Conservation (phyloP, 2,888 invertebrate genomes). For the Callosobruchus maculatus region DNA sequence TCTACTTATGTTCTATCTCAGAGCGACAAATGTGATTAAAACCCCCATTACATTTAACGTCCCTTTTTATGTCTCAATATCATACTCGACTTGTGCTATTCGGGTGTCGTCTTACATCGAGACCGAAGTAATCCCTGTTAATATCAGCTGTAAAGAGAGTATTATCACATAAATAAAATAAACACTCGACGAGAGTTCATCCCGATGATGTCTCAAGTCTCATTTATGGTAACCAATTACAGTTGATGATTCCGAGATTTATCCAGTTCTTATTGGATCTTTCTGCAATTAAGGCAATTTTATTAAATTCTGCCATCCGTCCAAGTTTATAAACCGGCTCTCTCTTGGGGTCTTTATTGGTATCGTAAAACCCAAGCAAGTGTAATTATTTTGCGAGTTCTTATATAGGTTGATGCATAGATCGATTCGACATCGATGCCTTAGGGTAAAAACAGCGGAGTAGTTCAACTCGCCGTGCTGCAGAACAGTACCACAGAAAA, state of each 20-base stretch:
- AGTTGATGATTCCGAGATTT: constrained; percentile 48
- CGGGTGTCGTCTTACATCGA: not conserved
- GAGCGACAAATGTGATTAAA: not conserved
- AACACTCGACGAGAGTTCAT: constrained; percentile 40
- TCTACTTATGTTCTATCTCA: no score
- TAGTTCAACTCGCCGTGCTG: no score
- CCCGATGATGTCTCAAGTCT: constrained; percentile 31
- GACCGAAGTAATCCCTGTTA: not conserved
- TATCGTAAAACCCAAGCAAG: constrained; percentile 36
- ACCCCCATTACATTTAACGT: not conserved
- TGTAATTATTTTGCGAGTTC: constrained; percentile 44
- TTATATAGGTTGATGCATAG: not conserved
- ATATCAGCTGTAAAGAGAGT: constrained; percentile 12
- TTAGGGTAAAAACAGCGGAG: no score
- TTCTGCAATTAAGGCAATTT: constrained; percentile 21
- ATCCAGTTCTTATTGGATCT: constrained; percentile 34
- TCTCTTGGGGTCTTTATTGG: constrained; percentile 19
- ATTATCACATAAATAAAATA: constrained; percentile 44
- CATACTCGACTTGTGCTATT: not conserved
- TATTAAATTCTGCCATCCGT: constrained; percentile 21
- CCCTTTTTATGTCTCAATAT: not conserved
- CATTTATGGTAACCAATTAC: constrained; percentile 43
- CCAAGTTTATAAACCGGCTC: constrained; percentile 13
- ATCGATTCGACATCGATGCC: not conserved
- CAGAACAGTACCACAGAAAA: no score